Conservation (phyloP, 2,113 vertebrate species). For the Tenebrosternarchus preto region DNA sequence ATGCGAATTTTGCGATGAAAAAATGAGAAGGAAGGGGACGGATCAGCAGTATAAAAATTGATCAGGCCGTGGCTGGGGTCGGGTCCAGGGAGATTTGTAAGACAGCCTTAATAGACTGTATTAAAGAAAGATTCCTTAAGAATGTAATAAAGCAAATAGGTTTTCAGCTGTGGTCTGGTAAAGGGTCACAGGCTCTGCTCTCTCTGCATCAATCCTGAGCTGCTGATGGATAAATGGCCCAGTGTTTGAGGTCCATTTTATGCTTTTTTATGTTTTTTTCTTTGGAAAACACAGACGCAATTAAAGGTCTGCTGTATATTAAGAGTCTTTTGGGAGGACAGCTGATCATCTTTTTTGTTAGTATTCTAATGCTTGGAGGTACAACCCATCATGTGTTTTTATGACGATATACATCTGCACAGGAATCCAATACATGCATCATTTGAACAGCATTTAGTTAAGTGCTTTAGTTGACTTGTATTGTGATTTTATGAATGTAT, state of each 20-base stretch:
- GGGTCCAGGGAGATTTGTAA: constrained; percentile 98
- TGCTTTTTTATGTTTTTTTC: constrained; percentile 68
- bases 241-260: constrained; percentile 67
- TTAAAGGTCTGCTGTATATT: constrained; percentile 75
- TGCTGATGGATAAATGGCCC: constrained; percentile 70
- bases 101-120: constrained; percentile 99
- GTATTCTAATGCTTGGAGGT: neutral
- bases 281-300: constrained; percentile 67
- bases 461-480: neutral
- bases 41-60: constrained; percentile 99
- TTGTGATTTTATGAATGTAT: neutral
- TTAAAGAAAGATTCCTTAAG: constrained; percentile 98
- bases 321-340: constrained; percentile 55
- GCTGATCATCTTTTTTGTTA: constrained; percentile 1
- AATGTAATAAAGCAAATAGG: constrained; percentile 81
- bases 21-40: constrained; percentile 88
- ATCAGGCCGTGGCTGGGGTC: constrained; percentile 95
- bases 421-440: constrained; percentile 1
- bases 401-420: constrained; percentile 12
- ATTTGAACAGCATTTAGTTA: constrained; percentile 2
- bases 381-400: constrained; percentile 17
- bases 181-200: constrained; percentile 55
- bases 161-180: constrained; percentile 60
- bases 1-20: constrained; percentile 98
- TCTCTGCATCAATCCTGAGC: constrained; percentile 72